Conservation (phyloP, 2,113 vertebrate genomes). For the Alaudala cheleensis region DNA sequence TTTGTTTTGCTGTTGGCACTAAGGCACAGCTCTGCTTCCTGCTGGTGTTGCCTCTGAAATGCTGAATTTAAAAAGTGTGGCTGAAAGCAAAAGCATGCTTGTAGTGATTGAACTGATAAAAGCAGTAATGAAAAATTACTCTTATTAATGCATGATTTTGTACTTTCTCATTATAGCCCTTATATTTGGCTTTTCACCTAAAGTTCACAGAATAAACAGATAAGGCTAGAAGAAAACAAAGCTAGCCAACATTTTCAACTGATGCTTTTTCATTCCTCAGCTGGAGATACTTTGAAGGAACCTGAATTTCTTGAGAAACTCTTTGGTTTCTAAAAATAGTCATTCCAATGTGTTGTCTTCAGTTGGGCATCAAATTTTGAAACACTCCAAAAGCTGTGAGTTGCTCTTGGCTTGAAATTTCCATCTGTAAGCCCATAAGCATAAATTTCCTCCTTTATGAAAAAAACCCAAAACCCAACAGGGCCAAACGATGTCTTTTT, state of each 20-base stretch:
- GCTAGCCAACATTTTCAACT: not conserved
- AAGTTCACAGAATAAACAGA: not conserved
- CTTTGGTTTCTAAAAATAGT: conserved; percentile 1
- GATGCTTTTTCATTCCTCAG: not conserved
- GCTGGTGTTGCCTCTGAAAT: not conserved
- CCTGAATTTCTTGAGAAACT: conserved; percentile 5
- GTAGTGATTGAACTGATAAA: not conserved
- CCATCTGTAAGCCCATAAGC: not conserved
- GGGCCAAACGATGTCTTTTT: not conserved
- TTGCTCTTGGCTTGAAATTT: not conserved
- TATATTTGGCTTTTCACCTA: not conserved
- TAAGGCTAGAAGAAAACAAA: not conserved
- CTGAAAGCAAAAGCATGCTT: not conserved
- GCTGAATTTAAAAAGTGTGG: not conserved
- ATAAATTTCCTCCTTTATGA: not conserved
- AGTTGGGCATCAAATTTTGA: not conserved
- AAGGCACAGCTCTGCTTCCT: not conserved
- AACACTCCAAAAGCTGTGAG: not conserved
- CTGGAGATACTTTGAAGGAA: not conserved
- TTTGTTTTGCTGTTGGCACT: not conserved
- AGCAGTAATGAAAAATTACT: not conserved
- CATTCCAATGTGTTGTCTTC: not conserved
- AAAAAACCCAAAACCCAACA: not conserved
- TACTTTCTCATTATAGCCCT: not conserved
- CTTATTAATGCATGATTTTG: not conserved